Base-by-base conservation (phyloP, 2,888 invertebrate genomes). In the Cantharis rufa region DNA sequence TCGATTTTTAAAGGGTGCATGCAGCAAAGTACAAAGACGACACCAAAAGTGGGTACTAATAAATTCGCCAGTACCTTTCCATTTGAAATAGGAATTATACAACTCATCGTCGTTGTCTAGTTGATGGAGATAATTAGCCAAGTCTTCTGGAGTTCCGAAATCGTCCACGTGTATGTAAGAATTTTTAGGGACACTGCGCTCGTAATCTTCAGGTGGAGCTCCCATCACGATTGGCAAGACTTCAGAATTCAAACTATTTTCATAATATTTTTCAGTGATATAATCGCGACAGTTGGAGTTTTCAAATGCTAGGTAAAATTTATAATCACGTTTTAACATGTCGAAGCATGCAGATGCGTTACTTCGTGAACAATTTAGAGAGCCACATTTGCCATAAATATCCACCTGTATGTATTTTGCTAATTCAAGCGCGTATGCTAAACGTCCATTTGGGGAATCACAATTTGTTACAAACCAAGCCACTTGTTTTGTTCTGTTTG, bases 391-490 rank as follows among this genome's bases (percentile, higher is more conserved):
- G 11, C 97, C 98, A 88, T 95, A 98, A 82, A 98, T 96, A 87
- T 98, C 97, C 68, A 88, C 88, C 79, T 93, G 90, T 82, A 98
- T 97, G 89, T 94, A 91, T 87, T 97, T 96, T 79, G 93, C 91
- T 73, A 98, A 90, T 86, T 95, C 95, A 82, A 93, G 92, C 10
- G 97, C 98, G 88, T 95, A 98, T 82, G 95, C 94, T 78, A 97
- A 90, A 11, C 98, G 92, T 2, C 94, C 94, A 88, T 98, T 98
- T 72, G 96, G 92, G 3, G 98, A 97, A 80, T 95, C 96, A 87
- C 98, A 98, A 89, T 98, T 98, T 48, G 98, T 98, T 74, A 98
- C 98, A 89, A 98, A 98, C 98, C 98, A 98, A 73, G 98, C 98
- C 7, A 98, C 94, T 92, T 96, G 2, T 89, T 95, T 96, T 62